Base-by-base conservation (phyloP, 2,797 vertebrate genomes). In the Enteromius fasciolatus region DNA sequence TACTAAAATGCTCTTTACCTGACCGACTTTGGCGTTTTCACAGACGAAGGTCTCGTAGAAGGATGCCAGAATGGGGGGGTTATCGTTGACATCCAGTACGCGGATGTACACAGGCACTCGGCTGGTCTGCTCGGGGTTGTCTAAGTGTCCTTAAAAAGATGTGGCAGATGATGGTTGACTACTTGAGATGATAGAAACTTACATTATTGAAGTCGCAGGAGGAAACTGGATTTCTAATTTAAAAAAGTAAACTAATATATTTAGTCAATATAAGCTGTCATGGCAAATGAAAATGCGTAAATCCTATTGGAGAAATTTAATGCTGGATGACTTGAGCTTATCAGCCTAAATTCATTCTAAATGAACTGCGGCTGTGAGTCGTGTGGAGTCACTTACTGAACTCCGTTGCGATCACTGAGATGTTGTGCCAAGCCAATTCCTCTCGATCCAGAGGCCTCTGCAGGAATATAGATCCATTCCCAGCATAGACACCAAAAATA, bases 51-150 rank as follows among this genome's bases (percentile, higher is more conserved):
- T 97, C 90, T 98, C 97, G 0, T 98, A 98, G 82, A 95, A 91
- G 69, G 95, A 91, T 78, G 96, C 94, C 79, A 99, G 97, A 63
- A 94, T 94, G 7, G 97, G 97, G 39, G 97, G 95, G 0, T 99
- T 99, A 94, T 99, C 97, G 77, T 98, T 99, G 91, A 98, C 94
- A 87, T 98, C 97, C 85, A 98, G 92, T 87, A 98, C 90, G 83
- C 94, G 96, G 91, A 99, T 96, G 89, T 95, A 96, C 39, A 98
- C 94, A 0, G 94, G 94, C 59, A 96, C 95, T 15, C 94, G 94
- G 87, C 96, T 97, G 89, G 92, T 97, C 93, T 97, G 96, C 86
- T 93, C 96, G 57, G 95, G 96, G 83, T 97, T 97, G 91, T 95
- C 97, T 97, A 59, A 69, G 23, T 50, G 20, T 36, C 36, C n/a